phyloP scores from a whole-genome alignment of 2,113 vertebrate genomes.

The Nestor notabilis region DNA sequence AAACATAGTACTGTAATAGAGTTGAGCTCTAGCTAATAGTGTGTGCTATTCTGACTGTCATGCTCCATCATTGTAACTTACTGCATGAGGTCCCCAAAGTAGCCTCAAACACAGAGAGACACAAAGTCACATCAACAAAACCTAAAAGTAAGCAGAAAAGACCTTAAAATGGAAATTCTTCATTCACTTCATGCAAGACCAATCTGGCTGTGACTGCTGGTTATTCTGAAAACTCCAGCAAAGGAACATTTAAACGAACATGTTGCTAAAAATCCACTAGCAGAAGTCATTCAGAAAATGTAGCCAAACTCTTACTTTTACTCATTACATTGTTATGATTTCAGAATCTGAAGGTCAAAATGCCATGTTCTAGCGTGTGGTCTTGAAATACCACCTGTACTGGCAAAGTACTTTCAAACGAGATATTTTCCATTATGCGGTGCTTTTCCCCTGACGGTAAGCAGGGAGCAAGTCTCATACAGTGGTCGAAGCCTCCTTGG shows the following conservation, averaged over 20 bases:
- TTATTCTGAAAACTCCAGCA: not conserved
- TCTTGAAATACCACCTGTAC: not conserved
- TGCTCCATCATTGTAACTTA: slow-evolving; percentile 90
- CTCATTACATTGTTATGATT: not conserved
- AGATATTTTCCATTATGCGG: not conserved
- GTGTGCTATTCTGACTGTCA: slow-evolving; percentile 89
- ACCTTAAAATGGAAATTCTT: slow-evolving; percentile 73
- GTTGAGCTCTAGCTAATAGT: slow-evolving; percentile 87
- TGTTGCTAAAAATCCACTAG: not conserved
- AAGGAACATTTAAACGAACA: not conserved
- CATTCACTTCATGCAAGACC: slow-evolving; percentile 55
- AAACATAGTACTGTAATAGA: slow-evolving; percentile 87
- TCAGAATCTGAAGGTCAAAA: not conserved
- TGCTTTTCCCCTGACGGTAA: not conserved
- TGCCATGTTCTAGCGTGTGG: not conserved
- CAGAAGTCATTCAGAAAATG: not conserved
- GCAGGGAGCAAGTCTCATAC: not conserved
- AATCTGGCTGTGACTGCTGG: slow-evolving; percentile 23
- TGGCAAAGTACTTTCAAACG: not conserved
- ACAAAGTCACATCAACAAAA: slow-evolving; percentile 69
- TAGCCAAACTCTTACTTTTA: not conserved
- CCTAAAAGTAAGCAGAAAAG: slow-evolving; percentile 72
- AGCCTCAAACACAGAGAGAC: slow-evolving; percentile 71
- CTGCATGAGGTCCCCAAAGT: slow-evolving; percentile 83
- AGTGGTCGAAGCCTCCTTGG: not conserved